Base-by-base conservation (phyloP, 2,113 vertebrate species). In the Cheilinus undulatus region DNA sequence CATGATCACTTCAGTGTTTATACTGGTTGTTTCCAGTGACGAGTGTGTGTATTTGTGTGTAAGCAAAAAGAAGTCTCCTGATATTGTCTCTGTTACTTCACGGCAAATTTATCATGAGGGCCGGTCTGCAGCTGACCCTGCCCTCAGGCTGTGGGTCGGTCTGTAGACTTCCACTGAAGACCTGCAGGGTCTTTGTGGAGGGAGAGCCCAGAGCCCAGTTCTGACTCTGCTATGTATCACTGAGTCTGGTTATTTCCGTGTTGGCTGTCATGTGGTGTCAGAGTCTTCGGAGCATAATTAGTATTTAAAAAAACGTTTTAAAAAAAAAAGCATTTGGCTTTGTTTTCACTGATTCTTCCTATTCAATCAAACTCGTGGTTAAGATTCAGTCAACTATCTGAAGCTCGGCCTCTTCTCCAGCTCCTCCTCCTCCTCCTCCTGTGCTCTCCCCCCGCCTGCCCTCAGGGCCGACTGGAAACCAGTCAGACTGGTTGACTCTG, bases 401-500 rank as follows among this genome's bases (percentile, higher is more conserved):
- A 67, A 62, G 48, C 65, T 22, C 38, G 14, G 53, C 51, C 72
- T 65, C 17, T 65, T 26, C 67, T 54, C 54, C 42, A 27, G 24
- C 14, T 59, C 62, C 53, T 27, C 38, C 62, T 69, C 53, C 49
- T 86, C 50, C 48, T 67, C 17, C 30, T 66, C 67, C 63, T 62
- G 28, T 58, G 76, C 57, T 73, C 69, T 72, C 77, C 68, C 49
- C 46, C 59, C 70, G 14, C 42, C 40, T 84, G 76, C 78, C 89
- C 84, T 76, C 7, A 56, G 85, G 89, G 82, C 83, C 52, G 4
- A 65, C 70, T 88, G 84, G 80, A 89, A 93, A 94, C 91, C 87
- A 90, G 91, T 92, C 78, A 0, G 69, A 92, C 91, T 90, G 89
- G 92, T 93, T 91, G 76, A 73, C 49, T 53, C 80, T 84, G 85